phyloP scores from a whole-genome alignment of 2,888 invertebrate species.

The Stenolophus ochropezus region DNA sequence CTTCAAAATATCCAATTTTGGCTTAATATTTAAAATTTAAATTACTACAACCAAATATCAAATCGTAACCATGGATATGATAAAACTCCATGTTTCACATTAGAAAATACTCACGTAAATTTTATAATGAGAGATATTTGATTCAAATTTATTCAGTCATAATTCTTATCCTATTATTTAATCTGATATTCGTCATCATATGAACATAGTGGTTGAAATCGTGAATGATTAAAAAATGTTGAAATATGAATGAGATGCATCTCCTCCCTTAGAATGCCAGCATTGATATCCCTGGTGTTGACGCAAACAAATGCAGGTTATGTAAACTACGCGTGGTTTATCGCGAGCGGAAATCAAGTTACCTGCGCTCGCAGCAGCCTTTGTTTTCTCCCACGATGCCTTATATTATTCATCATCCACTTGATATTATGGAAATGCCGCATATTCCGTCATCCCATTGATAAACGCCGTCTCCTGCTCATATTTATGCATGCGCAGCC shows the following conservation, averaged over 20 bases:
- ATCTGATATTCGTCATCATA: no score
- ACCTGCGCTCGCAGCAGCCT: conserved; percentile 26
- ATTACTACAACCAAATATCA: no score
- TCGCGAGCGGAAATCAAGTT: conserved; percentile 34
- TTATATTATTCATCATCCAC: conserved; percentile 43
- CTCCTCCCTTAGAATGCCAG: not conserved
- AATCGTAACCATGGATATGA: no score
- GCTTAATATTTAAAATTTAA: no score
- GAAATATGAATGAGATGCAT: not conserved
- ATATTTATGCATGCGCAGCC: conserved; percentile 55
- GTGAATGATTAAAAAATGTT: no score
- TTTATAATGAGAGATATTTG: no score
- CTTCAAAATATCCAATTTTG: no score
- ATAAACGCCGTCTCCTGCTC: conserved; percentile 45
- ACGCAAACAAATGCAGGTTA: conserved; percentile 31
- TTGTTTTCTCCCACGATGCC: conserved; percentile 40
- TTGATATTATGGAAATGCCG: conserved; percentile 43
- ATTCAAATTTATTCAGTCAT: no score
- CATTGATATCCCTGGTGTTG: conserved; percentile 11
- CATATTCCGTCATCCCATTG: conserved; percentile 54
- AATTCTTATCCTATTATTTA: no score
- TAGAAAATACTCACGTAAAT: no score
- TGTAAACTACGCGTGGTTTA: conserved; percentile 17
- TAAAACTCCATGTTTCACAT: no score
- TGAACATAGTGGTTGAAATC: no score